Evolutionary conservation across 2,113 vertebrate genomes (phyloP).

Genomic region (Nothocercus julius): DNA sequence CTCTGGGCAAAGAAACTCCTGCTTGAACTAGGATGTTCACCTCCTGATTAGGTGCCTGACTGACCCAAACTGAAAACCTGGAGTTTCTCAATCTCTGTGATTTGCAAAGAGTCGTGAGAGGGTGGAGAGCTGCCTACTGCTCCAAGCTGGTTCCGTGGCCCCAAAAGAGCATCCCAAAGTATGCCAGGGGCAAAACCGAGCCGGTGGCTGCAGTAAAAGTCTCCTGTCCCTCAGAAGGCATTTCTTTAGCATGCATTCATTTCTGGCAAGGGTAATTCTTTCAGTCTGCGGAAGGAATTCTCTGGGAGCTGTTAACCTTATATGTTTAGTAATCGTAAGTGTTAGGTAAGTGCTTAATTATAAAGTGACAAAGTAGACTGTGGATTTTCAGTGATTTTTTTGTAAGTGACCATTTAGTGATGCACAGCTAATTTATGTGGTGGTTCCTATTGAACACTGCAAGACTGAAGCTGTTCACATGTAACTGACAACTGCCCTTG

Average conservation of each 20-base stretch:
- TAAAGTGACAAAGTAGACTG: neutral
- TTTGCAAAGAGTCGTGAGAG: neutral
- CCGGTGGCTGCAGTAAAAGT: neutral
- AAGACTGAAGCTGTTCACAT: neutral
- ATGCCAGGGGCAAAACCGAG: neutral
- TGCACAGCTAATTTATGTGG: neutral
- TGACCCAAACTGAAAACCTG: neutral
- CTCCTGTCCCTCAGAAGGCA: neutral
- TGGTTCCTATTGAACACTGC: neutral
- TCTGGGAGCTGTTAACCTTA: neutral
- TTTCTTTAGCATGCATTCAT: neutral
- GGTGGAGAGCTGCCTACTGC: neutral
- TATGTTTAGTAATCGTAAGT: neutral
- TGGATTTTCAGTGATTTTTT: neutral
- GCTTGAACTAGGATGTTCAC: neutral
- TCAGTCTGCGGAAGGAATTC: neutral
- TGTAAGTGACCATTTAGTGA: neutral
- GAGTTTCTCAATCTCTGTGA: neutral
- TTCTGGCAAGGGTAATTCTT: neutral
- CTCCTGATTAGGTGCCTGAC: neutral
- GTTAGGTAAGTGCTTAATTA: neutral
- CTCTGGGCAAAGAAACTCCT: neutral
- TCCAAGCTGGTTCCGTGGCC: neutral
- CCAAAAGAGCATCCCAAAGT: neutral
- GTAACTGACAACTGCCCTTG: neutral